phyloP scores from a whole-genome alignment of 2,797 vertebrate genomes.

The Protosalanx chinensis region DNA sequence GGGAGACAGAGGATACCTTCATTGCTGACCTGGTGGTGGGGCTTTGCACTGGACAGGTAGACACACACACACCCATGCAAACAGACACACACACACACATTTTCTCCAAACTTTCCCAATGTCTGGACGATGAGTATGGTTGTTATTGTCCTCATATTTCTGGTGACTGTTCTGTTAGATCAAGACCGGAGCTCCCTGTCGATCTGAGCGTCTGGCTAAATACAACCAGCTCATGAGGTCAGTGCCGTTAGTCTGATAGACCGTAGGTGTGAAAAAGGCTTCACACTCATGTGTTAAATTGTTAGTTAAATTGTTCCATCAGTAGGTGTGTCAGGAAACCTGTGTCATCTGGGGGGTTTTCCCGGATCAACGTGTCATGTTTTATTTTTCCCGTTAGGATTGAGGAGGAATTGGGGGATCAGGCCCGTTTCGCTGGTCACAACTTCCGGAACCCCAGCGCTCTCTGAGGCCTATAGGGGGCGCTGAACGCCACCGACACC shows the following conservation, averaged over 20 bases:
- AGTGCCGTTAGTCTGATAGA: constrained; percentile 34
- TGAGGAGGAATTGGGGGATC: constrained; percentile 89
- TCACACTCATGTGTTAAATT: too few species aligned
- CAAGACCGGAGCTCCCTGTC: constrained; percentile 92
- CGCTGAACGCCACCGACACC: background rate
- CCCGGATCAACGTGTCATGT: background rate
- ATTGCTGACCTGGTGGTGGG: constrained; percentile 93
- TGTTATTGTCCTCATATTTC: background rate
- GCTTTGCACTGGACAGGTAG: constrained; percentile 91
- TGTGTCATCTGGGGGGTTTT: background rate
- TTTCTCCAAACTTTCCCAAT: background rate
- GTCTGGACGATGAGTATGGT: background rate
- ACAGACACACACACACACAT: background rate
- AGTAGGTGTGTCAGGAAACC: background rate
- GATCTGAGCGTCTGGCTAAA: constrained; percentile 91
- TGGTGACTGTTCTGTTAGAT: constrained; percentile 71
- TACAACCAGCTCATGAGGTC: constrained; percentile 96
- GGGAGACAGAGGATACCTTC: constrained; percentile 92
- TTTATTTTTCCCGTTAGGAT: constrained; percentile 73
- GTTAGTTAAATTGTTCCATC: background rate
- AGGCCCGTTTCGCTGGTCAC: constrained; percentile 89
- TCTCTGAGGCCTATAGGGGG: constrained; percentile 68
- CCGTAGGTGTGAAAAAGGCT: too few species aligned
- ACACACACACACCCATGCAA: background rate
- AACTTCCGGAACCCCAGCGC: constrained; percentile 92